Evolutionary conservation across 2,888 invertebrate genomes (phyloP).

Genomic region (Clistopyga incitator): DNA sequence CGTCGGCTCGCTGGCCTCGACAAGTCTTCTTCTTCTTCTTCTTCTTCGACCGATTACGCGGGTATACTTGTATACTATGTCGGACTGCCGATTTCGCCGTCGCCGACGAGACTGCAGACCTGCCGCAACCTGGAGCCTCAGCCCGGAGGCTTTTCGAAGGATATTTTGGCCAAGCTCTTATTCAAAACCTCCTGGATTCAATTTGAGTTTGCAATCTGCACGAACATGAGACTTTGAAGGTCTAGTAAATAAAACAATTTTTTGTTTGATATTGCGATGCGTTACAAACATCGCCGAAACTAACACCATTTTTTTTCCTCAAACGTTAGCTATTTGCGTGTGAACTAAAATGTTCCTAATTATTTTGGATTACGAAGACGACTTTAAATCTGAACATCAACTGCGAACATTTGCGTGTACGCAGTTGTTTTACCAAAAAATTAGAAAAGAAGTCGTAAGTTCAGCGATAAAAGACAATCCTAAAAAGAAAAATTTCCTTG

Average conservation of each 20-base stretch:
- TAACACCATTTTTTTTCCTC: too few species aligned
- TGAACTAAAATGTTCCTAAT: too few species aligned
- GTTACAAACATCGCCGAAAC: too few species aligned
- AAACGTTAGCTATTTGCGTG: too few species aligned
- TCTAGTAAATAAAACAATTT: background rate
- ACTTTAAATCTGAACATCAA: too few species aligned
- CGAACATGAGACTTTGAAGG: background rate
- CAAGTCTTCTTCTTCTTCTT: constrained; percentile 61
- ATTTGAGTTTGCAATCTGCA: constrained; percentile 77
- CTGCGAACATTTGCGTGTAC: too few species aligned
- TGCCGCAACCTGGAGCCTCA: constrained; percentile 7
- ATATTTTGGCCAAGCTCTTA: constrained; percentile 73
- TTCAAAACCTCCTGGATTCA: background rate
- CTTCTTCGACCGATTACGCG: constrained; percentile 59
- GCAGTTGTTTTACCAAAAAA: too few species aligned
- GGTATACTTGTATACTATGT: constrained; percentile 26
- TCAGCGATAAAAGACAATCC: too few species aligned
- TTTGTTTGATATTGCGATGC: too few species aligned
- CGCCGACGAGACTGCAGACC: constrained; percentile 28
- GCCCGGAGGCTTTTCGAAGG: constrained; percentile 6
- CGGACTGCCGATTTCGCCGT: constrained; percentile 7
- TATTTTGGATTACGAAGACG: too few species aligned
- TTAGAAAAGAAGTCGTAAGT: too few species aligned
- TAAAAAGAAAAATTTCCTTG: background rate
- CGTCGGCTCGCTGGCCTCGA: constrained; percentile 52